Percentiles rank a stretch among this genome's conserved stretches.
Conservation (phyloP, 2,113 vertebrate genomes). For the Macquaria australasica region DNA sequence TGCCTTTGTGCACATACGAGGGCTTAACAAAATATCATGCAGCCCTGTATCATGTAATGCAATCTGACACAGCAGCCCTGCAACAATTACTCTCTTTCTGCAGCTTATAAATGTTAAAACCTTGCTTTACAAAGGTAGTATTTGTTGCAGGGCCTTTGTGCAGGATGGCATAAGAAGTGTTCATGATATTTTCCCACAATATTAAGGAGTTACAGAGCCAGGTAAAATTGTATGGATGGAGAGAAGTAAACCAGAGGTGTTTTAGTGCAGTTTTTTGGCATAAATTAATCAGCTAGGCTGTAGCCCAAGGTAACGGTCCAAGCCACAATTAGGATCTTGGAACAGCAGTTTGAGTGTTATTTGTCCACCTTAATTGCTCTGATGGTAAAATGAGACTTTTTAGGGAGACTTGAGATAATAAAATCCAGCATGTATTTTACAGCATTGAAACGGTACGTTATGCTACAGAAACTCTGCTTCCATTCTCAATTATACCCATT, state of each 20-base stretch:
- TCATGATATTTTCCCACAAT: not conserved
- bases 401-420: not conserved
- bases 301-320: not conserved
- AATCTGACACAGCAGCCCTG: not conserved
- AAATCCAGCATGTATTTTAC: conserved; percentile 19
- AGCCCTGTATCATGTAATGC: not conserved
- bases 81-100: not conserved
- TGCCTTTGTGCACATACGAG: not conserved
- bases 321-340: conserved; percentile 18
- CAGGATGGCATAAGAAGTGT: not conserved
- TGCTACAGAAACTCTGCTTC: conserved; percentile 19
- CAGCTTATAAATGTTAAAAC: not conserved
- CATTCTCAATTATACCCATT: conserved; percentile 2
- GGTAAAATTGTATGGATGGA: not conserved
- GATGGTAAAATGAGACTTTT: conserved; percentile 26
- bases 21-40: conserved; percentile 18
- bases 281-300: not conserved
- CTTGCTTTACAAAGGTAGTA: not conserved
- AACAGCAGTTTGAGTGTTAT: conserved; percentile 21
- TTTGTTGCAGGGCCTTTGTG: not conserved
- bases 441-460: not conserved
- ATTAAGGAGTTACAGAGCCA: not conserved
- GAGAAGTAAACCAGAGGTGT: not conserved
- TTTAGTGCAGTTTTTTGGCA: not conserved
- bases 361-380: conserved; percentile 24